These are phyloP conservation scores for Aethes cnicana DNA, from an alignment of 2,888 invertebrate species.

Conservation along the genomic window DNA sequence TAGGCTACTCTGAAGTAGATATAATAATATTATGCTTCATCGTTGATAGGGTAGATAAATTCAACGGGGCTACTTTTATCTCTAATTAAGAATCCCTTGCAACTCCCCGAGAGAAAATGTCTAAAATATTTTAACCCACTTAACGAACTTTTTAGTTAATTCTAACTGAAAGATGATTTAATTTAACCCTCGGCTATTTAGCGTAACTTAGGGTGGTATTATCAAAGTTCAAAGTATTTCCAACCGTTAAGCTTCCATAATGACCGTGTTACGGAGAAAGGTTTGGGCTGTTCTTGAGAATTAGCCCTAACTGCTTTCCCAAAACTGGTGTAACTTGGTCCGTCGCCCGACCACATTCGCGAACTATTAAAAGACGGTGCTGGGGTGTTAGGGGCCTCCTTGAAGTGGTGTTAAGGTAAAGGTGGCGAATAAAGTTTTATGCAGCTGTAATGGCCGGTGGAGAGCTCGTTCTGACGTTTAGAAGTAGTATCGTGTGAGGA, in stretches of 20 bases:
- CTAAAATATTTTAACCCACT: slow-evolving; percentile 5
- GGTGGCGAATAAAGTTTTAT: slow-evolving; percentile 30
- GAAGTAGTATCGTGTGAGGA: slow-evolving; percentile 4
- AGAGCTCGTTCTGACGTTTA: slow-evolving; percentile 20
- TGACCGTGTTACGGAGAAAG: slow-evolving; percentile 28
- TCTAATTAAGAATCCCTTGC: no score
- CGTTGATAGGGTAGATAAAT: no score
- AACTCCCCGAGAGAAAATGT: no score
- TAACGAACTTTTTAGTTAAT: slow-evolving; percentile 8
- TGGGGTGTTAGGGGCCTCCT: not conserved
- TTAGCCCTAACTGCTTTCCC: slow-evolving; percentile 20
- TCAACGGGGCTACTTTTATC: no score
- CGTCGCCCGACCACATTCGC: not conserved
- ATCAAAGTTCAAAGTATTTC: slow-evolving; percentile 30
- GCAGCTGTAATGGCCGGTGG: slow-evolving; percentile 23
- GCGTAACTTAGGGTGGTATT: slow-evolving; percentile 24
- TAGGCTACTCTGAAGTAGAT: no score
- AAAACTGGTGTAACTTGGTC: slow-evolving; percentile 5
- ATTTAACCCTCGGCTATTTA: slow-evolving; percentile 22
- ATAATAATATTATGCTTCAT: no score
- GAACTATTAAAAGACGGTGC: not conserved
- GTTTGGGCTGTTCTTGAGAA: slow-evolving; percentile 29
- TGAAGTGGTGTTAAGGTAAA: slow-evolving; percentile 11
- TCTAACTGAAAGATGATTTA: slow-evolving; percentile 20
- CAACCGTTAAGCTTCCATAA: slow-evolving; percentile 27